Conservation (phyloP, 2,797 vertebrate species). For the Myiothlypis chrysogaster region DNA sequence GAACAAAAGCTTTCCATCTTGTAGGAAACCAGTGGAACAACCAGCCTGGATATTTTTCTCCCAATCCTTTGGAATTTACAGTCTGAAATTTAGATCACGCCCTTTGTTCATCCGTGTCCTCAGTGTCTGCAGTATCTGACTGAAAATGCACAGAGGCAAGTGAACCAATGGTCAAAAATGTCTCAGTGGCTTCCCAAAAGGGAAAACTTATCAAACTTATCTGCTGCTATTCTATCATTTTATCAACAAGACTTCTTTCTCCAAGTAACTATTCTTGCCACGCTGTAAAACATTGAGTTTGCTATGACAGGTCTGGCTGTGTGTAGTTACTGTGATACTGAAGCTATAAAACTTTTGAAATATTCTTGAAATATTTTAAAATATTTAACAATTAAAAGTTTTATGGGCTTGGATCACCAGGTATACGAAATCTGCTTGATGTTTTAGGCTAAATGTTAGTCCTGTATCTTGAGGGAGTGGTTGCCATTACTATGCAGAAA, state of each 20-base stretch:
- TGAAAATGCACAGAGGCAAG: neutral
- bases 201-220: neutral
- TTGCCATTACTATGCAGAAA: neutral
- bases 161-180: neutral
- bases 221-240: neutral
- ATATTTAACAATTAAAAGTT: neutral
- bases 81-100: neutral
- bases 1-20: neutral
- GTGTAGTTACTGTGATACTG: neutral
- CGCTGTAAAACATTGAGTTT: neutral
- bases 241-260: neutral
- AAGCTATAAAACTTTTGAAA: neutral
- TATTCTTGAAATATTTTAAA: neutral
- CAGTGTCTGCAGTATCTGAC: neutral
- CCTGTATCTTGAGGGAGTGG: neutral
- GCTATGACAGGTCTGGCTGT: neutral
- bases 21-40: neutral
- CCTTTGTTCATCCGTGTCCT: accelerated
- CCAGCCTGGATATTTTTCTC: neutral
- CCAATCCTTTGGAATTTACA: neutral
- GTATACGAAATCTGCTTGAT: neutral
- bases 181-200: neutral
- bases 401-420: neutral
- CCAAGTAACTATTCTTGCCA: neutral
- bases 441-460: neutral